phyloP scores from a whole-genome alignment of 1,140 invertebrate genomes.

The Aphidius gifuensis region DNA sequence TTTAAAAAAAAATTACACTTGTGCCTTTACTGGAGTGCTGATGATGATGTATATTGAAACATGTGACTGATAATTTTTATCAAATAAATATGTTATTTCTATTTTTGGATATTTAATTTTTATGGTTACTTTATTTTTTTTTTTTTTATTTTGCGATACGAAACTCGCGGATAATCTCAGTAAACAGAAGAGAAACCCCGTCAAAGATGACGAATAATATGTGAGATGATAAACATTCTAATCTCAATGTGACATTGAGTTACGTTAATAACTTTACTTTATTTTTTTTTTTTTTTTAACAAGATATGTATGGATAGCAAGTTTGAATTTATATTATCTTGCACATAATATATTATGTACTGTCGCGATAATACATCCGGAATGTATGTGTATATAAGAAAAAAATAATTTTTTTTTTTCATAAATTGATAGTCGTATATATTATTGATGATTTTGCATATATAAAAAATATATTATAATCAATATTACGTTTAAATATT shows the following conservation, averaged over 20 bases:
- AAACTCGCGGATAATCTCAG: slow-evolving; percentile 38
- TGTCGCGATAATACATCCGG: slow-evolving; percentile 9
- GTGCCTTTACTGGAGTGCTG: no score
- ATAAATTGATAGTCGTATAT: no score
- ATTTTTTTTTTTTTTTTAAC: slow-evolving; percentile 6
- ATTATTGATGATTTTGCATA: no score
- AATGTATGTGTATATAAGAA: not conserved
- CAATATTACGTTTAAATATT: no score
- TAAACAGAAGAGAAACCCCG: slow-evolving; percentile 32
- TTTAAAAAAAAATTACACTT: no score
- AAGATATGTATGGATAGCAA: slow-evolving; percentile 8
- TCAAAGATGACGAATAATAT: slow-evolving; percentile 14
- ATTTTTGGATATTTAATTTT: not conserved
- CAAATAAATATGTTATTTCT: not conserved
- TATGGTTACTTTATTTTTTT: not conserved
- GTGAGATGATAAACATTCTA: slow-evolving; percentile 42
- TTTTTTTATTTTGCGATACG: slow-evolving; percentile 15
- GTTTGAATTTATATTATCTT: not conserved
- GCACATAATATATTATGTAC: not conserved
- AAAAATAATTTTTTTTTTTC: no score
- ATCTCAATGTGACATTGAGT: slow-evolving; percentile 47
- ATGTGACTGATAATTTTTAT: not conserved
- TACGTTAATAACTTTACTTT: slow-evolving; percentile 17
- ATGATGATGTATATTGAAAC: no score
- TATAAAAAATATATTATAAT: no score